Base-by-base conservation (phyloP, 2,113 vertebrate species). In the Pomatostomus ruficeps region DNA sequence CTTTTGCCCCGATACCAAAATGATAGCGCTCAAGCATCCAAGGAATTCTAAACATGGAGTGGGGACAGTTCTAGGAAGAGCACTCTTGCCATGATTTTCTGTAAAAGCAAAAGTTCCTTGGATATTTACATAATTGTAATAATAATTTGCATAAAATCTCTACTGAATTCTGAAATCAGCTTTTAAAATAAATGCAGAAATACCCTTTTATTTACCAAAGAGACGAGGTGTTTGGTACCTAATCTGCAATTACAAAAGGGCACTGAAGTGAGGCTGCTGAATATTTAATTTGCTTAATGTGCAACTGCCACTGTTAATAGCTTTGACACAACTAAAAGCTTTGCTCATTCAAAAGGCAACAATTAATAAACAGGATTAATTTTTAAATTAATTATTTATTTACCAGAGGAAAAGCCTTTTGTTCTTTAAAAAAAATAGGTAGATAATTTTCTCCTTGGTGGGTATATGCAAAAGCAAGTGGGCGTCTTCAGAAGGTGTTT, bases 291-390 rank as follows among this genome's bases (percentile, higher is more conserved):
- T 67, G 26, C 73, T 93, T 95, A 89, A 80, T 80, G 70, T 33
- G 13, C 62, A 89, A 9, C 88, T 88, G 85, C 84, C 72, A 23
- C 65, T 57, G 59, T 77, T 91, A 91, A 92, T 94, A 80, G 85
- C 72, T 92, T 91, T 92, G 77, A 93, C 74, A 95, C 67, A 75
- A 87, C 87, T 96, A 93, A 97, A 96, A 95, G 95, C 93, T 94
- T 89, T 95, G 58, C 68, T 92, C 43, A 21, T 80, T 95, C 79
- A 67, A 67, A 92, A 93, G 72, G 86, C 75, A 93, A 43, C 55
- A 88, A 83, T 95, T 97, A 96, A 95, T 95, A 93, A 93, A 70
- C 75, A 62, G 58, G 72, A 93, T 92, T 29, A 91, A 90, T 86
- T 95, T 90, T 86, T 4, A 80, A 93, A 74, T 81, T 73, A 51